These are phyloP conservation scores for Rhodeus uyekii DNA, from an alignment of 2,797 vertebrate genomes.

Conservation along the genomic window DNA sequence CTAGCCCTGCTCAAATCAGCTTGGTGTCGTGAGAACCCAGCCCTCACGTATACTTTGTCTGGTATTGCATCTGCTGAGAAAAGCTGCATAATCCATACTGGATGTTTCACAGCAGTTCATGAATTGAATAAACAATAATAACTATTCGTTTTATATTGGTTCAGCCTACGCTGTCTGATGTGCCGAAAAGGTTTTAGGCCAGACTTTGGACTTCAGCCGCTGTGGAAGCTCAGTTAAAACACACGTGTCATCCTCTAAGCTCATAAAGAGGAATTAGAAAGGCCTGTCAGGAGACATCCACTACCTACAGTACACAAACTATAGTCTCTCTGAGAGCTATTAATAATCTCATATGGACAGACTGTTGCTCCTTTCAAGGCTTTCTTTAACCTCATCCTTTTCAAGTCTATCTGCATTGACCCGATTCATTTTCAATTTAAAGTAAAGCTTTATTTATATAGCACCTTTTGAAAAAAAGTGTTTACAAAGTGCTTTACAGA, in stretches of 20 bases:
- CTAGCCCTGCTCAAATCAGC: not conserved
- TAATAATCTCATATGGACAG: constrained; percentile 59
- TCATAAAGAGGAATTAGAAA: constrained; percentile 67
- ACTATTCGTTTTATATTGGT: not conserved
- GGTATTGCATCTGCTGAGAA: not conserved
- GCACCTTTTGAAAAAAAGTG: not conserved
- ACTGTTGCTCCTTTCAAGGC: not conserved
- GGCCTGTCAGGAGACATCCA: constrained; percentile 52
- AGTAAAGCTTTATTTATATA: not conserved
- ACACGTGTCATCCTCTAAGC: constrained; percentile 62
- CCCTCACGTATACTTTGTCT: not conserved
- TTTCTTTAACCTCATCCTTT: constrained; percentile 58
- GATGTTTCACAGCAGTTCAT: not conserved
- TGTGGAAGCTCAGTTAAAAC: constrained; percentile 41
- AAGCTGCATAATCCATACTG: not conserved
- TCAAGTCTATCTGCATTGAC: not conserved
- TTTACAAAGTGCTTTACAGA: no score
- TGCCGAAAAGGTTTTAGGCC: not conserved
- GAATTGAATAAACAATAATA: not conserved
- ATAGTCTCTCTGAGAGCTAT: constrained; percentile 52
- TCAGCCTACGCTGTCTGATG: not conserved
- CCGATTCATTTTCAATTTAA: not conserved
- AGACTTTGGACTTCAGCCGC: constrained; percentile 15
- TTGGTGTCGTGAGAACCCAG: not conserved
- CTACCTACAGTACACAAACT: constrained; percentile 35